Base-by-base conservation (phyloP, 2,888 invertebrate species). In the Andrena haemorrhoa region DNA sequence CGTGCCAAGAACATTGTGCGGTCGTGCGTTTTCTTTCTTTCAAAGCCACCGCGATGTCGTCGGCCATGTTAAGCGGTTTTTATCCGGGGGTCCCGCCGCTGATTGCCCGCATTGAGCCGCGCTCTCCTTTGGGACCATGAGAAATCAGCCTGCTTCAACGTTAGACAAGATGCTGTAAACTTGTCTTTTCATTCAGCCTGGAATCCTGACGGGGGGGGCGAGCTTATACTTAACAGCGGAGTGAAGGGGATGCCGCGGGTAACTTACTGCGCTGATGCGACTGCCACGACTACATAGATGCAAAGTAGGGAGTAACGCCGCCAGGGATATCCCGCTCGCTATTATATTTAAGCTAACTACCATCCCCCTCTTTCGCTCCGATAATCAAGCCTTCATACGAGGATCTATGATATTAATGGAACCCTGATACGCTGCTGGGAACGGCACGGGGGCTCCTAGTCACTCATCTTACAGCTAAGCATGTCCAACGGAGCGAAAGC, bases 1-100 rank as follows among this genome's bases (percentile, higher is more conserved):
- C 68, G 78, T 64, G 75, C 78, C 79, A 72, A 71, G 68, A 68
- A 75, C 78, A 75, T 73, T 66, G 82, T 77, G 77, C 74, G 74
- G 23, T 47, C 66, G 51, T 66, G 70, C 47, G 47, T 73, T 71
- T 41, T 65, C 66, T 69, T 68, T 74, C 35, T 63, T 31, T 5
- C 64, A 26, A 49, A 61, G 29, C 63, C 63, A 35, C 68, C 71
- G 63, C 70, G 74, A 83, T 64, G 71, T 82, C 75, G 70, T 80
- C 35, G 65, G 51, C 53, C 80, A 35, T 26, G 60, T 49, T 69
- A 23, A 8, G 26, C 7, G 56, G 66, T 80, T 80, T 80, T 79
- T 72, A 72, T 68, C 72, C 49, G 70, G 7, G 10, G 23, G 10
- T 10, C 56, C 23, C 7, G 23, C 35, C 66, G 73, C 56, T 79